A percentile compares a stretch with the other conserved stretches of the same genome.
These are phyloP conservation scores for Motacilla tschutschensis DNA, from an alignment of 2,113 vertebrate species.

Conservation along the genomic window DNA sequence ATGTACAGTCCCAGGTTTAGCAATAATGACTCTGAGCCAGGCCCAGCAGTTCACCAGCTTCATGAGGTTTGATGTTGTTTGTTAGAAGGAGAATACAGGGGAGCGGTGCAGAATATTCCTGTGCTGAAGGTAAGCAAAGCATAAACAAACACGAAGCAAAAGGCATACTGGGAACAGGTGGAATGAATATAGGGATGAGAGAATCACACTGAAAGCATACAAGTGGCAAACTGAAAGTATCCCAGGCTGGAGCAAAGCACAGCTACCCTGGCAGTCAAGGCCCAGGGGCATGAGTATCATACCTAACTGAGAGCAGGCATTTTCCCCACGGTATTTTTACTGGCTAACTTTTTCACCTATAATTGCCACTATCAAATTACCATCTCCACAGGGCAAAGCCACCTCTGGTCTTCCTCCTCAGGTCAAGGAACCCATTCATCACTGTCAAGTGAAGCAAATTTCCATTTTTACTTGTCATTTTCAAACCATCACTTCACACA, in stretches of 20 bases:
- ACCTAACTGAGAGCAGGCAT: not conserved
- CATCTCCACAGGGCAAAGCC: not conserved
- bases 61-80: not conserved
- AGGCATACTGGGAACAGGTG: not conserved
- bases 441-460: not conserved
- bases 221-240: not conserved
- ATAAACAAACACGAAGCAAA: not conserved
- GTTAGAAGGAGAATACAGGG: not conserved
- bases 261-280: fast-evolving
- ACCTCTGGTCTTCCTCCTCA: constrained; percentile 19
- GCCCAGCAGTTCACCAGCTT: not conserved
- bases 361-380: constrained; percentile 32
- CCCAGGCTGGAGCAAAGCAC: not conserved
- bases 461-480: constrained; percentile 39
- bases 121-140: fast-evolving
- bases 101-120: not conserved
- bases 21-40: not conserved
- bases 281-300: not conserved
- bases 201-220: not conserved
- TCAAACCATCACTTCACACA: constrained; percentile 4
- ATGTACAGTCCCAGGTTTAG: not conserved
- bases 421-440: constrained; percentile 35
- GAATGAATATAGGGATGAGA: not conserved
- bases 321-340: not conserved
- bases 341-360: constrained; percentile 14